These are phyloP conservation scores for Sylvia atricapilla DNA, from an alignment of 2,113 vertebrate genomes.

Conservation along the genomic window DNA sequence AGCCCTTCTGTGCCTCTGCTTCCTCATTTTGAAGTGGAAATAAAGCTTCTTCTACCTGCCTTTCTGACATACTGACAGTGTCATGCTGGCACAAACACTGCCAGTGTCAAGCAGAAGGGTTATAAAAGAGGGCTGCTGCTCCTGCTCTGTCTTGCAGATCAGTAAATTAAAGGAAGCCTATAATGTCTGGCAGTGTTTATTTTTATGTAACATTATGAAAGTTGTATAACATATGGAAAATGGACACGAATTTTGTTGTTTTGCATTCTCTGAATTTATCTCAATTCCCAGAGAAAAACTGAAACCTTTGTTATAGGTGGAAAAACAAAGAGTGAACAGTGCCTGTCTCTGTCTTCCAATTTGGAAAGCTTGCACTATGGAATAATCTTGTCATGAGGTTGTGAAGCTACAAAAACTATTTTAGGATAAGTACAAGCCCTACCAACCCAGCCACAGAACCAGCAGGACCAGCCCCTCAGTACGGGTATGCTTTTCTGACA, in stretches of 20 bases:
- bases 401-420: constrained; percentile 28
- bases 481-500: background rate
- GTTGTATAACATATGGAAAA: constrained; percentile 18
- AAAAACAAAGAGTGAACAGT: constrained; percentile 12
- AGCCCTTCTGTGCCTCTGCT: background rate
- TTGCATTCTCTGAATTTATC: background rate
- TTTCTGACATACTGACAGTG: background rate
- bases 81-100: background rate
- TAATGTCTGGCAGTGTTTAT: background rate
- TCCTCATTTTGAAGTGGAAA: background rate
- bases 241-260: background rate
- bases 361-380: background rate
- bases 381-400: constrained; percentile 27
- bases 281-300: background rate
- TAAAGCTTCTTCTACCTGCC: background rate
- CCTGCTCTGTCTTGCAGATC: background rate
- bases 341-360: background rate
- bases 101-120: background rate
- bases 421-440: background rate
- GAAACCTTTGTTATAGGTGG: background rate
- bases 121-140: background rate
- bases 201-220: constrained; percentile 18
- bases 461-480: background rate
- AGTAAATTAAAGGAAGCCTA: background rate
- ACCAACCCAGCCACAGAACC: background rate